phyloP scores from a whole-genome alignment of 2,797 vertebrate genomes.

The Falco novaeseelandiae region DNA sequence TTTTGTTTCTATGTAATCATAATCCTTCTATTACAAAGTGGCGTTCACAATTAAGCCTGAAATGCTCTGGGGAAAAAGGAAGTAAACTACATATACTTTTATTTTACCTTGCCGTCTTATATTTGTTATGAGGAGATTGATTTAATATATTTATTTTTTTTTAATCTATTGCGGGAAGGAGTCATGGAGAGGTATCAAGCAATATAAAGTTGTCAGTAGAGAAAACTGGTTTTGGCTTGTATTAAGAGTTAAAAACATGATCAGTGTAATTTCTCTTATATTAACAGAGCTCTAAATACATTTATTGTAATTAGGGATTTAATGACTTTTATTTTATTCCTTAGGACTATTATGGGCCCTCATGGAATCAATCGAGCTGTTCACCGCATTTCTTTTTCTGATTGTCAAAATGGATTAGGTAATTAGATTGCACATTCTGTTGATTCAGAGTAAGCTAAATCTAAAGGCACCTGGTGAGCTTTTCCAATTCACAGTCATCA shows the following conservation, averaged over 20 bases:
- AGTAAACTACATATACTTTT: neutral
- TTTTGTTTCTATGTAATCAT: neutral
- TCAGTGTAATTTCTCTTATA: neutral
- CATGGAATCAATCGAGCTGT: slow-evolving; percentile 86
- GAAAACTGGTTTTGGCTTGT: neutral
- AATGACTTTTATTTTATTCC: neutral
- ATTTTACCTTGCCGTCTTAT: neutral
- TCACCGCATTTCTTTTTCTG: slow-evolving; percentile 82
- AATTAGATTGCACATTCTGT: slow-evolving; percentile 3
- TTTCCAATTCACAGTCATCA: neutral
- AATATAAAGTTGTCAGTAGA: neutral
- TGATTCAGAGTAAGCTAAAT: neutral
- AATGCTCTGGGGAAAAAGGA: neutral
- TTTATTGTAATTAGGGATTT: neutral
- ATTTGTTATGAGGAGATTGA: neutral
- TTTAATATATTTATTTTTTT: neutral
- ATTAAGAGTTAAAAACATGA: neutral
- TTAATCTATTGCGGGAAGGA: neutral
- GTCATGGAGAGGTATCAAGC: neutral
- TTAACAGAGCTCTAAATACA: neutral
- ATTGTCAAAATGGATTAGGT: slow-evolving; percentile 88
- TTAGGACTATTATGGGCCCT: slow-evolving; percentile 88
- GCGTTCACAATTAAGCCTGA: neutral
- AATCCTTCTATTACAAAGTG: neutral
- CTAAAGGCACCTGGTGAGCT: neutral